Evolutionary conservation across 1,140 invertebrate species (phyloP), one percentile per base, ranked within the genome.

Genomic region (Ectropis grisescens): DNA sequence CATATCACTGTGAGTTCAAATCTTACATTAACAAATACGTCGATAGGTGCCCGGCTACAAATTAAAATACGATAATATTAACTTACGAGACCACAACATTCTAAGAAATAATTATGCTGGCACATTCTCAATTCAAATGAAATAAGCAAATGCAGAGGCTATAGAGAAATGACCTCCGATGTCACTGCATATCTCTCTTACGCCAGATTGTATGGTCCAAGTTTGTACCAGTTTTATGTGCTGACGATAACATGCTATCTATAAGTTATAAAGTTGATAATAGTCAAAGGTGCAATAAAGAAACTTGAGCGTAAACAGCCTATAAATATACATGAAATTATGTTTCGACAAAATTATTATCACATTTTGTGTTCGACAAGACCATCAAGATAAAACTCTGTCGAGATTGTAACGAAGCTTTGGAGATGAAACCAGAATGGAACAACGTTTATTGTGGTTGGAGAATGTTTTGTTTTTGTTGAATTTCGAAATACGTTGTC

Each of bases 231-330:
- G 49, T 67, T 75, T 79, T 75, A 79, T 74, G 70, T 50, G 43
- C 31, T 36, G 13, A 16, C 33, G 72, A 79, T 75, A 75, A 56
- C 43, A 41, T 45, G 33, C 35, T 75, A 72, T 65, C 68, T 53
- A 41, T 51, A 65, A 57, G 31, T 68, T 70, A 64, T 68, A 67
- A 64, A 62, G 47, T 69, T 65, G 68, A 78, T 78, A 78, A 74
- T 60, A 66, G 35, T 58, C 40, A 47, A 41, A 52, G 50, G 37
- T 49, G 58, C 59, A 33, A 45, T 51, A 50, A 70, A 69, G 55
- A 58, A 65, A 62, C 57, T 47, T 56, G 24, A 47, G 30, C 33
- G 45, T 55, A 43, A 59, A 61, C 36, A 38, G 39, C 39, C 30
- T 37, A 42, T 47, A 47, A 47, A 47, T 47, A 47, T 30, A 50